Conservation (phyloP, 2,888 invertebrate genomes). For the Drosophila limbata region DNA sequence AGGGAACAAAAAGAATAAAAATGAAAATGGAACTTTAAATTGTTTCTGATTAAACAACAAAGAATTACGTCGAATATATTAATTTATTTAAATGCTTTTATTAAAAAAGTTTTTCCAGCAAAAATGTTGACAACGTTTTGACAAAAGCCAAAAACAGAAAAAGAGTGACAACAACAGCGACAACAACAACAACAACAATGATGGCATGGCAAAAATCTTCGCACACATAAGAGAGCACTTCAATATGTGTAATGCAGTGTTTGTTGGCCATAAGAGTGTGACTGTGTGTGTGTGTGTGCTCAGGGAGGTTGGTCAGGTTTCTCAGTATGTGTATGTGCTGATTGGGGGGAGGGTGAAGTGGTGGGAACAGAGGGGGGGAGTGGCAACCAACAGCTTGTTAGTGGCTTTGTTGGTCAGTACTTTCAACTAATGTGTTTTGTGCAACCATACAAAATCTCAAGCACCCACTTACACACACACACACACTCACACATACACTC, state of each 20-base stretch:
- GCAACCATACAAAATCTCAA: slow-evolving; percentile 78
- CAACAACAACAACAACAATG: slow-evolving; percentile 24
- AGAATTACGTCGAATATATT: slow-evolving; percentile 50
- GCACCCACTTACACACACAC: slow-evolving; percentile 63
- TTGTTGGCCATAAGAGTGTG: not conserved
- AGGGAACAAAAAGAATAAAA: slow-evolving; percentile 23
- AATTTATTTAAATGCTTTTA: slow-evolving; percentile 79
- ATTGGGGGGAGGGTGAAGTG: not conserved
- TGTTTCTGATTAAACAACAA: slow-evolving; percentile 65
- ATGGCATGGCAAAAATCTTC: slow-evolving; percentile 48
- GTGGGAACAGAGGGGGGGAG: not conserved
- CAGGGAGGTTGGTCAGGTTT: slow-evolving; percentile 9
- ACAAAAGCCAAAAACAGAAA: slow-evolving; percentile 18
- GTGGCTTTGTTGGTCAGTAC: slow-evolving; percentile 83
- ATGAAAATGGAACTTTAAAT: slow-evolving; percentile 50
- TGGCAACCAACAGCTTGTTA: slow-evolving; percentile 77
- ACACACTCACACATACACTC: slow-evolving; percentile 18
- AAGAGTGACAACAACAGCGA: slow-evolving; percentile 24
- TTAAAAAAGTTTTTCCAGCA: slow-evolving; percentile 69
- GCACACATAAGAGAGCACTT: slow-evolving; percentile 61
- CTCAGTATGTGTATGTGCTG: not conserved
- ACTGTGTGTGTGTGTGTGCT: slow-evolving; percentile 15
- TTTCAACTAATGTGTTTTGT: slow-evolving; percentile 81
- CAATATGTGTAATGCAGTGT: slow-evolving; percentile 59
- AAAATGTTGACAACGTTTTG: slow-evolving; percentile 59